Percentiles rank a stretch among this genome's conserved stretches.
Conservation (phyloP, 2,888 invertebrate species). For the Drosophila hamatofila region DNA sequence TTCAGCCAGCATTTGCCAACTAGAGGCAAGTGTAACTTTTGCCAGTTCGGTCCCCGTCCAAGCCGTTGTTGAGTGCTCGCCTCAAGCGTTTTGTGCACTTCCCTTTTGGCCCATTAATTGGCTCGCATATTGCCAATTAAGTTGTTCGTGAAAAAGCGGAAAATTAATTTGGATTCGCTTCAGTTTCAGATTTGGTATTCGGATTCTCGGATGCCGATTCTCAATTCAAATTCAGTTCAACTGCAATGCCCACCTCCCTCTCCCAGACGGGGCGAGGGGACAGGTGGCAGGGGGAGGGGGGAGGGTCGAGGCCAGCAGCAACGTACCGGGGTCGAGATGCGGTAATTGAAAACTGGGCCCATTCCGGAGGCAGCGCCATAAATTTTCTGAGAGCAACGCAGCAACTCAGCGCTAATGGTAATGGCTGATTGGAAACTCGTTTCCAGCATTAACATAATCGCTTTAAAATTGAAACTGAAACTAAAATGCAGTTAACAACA, state of each 20-base stretch:
- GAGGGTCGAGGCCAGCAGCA: slow-evolving; percentile 12
- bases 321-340: slow-evolving; percentile 56
- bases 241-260: background rate
- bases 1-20: slow-evolving; percentile 11
- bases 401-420: slow-evolving; percentile 59
- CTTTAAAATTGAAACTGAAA: slow-evolving; percentile 78
- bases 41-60: slow-evolving; percentile 19
- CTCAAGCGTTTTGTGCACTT: slow-evolving; percentile 43
- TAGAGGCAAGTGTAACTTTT: slow-evolving; percentile 63
- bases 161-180: slow-evolving; percentile 74
- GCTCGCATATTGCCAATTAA: slow-evolving; percentile 76
- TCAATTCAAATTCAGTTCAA: slow-evolving; percentile 33
- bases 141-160: slow-evolving; percentile 70
- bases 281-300: background rate
- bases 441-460: slow-evolving; percentile 77
- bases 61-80: slow-evolving; percentile 30
- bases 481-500: slow-evolving; percentile 76
- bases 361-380: slow-evolving; percentile 64
- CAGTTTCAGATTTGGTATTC: slow-evolving; percentile 37
- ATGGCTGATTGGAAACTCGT: slow-evolving; percentile 78
- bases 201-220: slow-evolving; percentile 40
- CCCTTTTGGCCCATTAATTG: slow-evolving; percentile 65
- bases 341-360: slow-evolving; percentile 71
- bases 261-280: background rate
- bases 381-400: slow-evolving; percentile 61